Percentiles rank a stretch among this genome's conserved stretches.
These are phyloP conservation scores for Heliothis virescens DNA, from an alignment of 1,140 invertebrate species.

Conservation along the genomic window DNA sequence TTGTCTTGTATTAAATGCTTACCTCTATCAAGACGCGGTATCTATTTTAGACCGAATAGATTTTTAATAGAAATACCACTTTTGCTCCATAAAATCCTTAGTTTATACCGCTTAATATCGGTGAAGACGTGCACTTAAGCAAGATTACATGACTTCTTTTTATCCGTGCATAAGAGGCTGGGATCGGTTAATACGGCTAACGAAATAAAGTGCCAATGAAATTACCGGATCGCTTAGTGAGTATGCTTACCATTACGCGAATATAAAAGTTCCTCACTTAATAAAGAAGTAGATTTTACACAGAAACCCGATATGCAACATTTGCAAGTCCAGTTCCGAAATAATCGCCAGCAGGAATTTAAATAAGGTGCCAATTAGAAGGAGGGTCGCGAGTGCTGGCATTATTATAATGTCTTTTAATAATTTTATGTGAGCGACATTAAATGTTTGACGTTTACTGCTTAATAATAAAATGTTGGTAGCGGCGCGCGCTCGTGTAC, in stretches of 20 bases:
- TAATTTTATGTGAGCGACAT: constrained; percentile 67
- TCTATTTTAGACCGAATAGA: constrained; percentile 47
- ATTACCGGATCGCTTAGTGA: constrained; percentile 71
- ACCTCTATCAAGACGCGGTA: constrained; percentile 25
- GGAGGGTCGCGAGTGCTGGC: constrained; percentile 57
- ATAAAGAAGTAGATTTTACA: constrained; percentile 78
- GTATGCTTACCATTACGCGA: constrained; percentile 70
- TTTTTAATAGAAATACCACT: constrained; percentile 53
- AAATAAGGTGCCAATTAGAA: constrained; percentile 82
- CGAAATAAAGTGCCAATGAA: constrained; percentile 74
- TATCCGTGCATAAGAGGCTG: constrained; percentile 58
- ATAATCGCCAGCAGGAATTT: constrained; percentile 74
- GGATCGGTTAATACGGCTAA: constrained; percentile 68
- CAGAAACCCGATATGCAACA: constrained; percentile 67
- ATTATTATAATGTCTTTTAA: constrained; percentile 69
- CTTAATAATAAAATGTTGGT: constrained; percentile 66
- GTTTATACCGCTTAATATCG: constrained; percentile 60
- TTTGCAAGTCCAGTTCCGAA: constrained; percentile 68
- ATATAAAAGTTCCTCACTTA: constrained; percentile 75
- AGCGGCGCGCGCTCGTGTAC: constrained; percentile 22
- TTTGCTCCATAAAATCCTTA: constrained; percentile 56
- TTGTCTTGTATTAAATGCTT: constrained; percentile 40
- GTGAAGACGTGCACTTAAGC: constrained; percentile 66
- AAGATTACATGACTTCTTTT: constrained; percentile 65
- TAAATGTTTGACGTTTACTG: constrained; percentile 70